Evolutionary conservation across 2,888 invertebrate genomes (phyloP), one percentile per base, ranked within the genome.

Genomic region (Cylloceria caligata): DNA sequence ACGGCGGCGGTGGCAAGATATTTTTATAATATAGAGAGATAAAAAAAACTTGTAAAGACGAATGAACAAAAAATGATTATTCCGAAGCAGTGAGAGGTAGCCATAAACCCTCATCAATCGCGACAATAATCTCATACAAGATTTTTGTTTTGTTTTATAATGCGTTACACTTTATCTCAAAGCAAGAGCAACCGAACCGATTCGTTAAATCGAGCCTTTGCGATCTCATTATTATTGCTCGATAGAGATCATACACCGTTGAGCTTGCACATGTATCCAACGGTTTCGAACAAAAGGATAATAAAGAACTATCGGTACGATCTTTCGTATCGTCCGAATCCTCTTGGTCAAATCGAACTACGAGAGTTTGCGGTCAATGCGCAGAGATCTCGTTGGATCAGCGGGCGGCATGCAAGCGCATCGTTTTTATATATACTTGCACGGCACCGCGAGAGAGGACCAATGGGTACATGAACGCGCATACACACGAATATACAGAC

Each of bases 281-380:
- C 76, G 71, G 57, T 55, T 74, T 39, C 78, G 78, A 74, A 78
- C 81, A 78, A 81, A 78, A 81, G 81, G 65, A 49, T 81, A 69
- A 81, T 78, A 81, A 81, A 74, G 68, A 74, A 78, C 69, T 71
- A 74, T 71, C 80, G 65, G 57, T 55, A 42, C 69, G 78, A 71
- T 82, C 81, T 74, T 49, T 27, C 57, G 57, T 65, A 24, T 30
- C 57, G 69, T 60, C 65, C 71, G 71, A 78, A 82, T 78, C 77
- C 77, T 69, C 42, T 64, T 68, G 57, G 60, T 69, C 39, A 57
- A 57, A 45, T 57, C 69, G 65, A 60, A 45, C 47, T 47, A 27
- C 65, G 73, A 27, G 55, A 57, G 55, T 34, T 13, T 16, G 52
- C 42, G 62, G 42, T 68, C 39, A 57, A 49, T 78, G 49, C 39